A percentile compares a stretch with the other conserved stretches of the same genome.
Evolutionary conservation across 2,797 vertebrate species (phyloP).

Genomic region (Phrynocephalus vlangalii): DNA sequence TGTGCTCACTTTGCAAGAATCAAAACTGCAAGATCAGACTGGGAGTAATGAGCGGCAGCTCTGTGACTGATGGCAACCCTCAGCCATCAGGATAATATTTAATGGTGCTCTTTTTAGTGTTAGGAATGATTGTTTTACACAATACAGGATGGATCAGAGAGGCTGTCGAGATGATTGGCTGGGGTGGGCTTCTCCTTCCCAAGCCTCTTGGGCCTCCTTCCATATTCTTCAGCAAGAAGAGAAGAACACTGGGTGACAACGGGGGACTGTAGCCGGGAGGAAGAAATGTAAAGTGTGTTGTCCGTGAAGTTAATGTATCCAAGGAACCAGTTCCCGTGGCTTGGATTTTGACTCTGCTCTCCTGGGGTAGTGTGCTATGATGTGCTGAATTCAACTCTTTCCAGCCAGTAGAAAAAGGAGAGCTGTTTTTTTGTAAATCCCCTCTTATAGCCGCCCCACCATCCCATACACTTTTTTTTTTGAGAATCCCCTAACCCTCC

Average conservation of each 20-base stretch:
- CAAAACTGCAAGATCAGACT: background rate
- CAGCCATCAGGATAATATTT: background rate
- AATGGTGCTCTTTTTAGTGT: background rate
- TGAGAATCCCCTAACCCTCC: too few relatives aligned
- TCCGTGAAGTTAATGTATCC: background rate
- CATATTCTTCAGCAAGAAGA: background rate
- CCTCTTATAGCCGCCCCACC: background rate
- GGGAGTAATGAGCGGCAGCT: background rate
- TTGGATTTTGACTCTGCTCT: background rate
- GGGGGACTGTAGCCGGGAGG: too few relatives aligned
- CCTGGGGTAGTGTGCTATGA: background rate
- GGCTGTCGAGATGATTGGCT: background rate
- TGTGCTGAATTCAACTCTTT: background rate
- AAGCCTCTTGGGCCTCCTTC: background rate
- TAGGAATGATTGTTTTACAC: background rate
- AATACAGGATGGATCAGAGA: background rate
- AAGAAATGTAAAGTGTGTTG: background rate
- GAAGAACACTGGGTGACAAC: too few relatives aligned
- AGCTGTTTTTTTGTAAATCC: background rate
- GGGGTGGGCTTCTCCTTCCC: background rate
- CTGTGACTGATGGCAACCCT: background rate
- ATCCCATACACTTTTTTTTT: too few relatives aligned
- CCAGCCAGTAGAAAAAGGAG: background rate
- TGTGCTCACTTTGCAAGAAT: background rate
- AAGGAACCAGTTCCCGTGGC: background rate